Evolutionary conservation across 2,888 invertebrate species (phyloP), one percentile per base, ranked within the genome.

Genomic region (Achlya flavicornis): DNA sequence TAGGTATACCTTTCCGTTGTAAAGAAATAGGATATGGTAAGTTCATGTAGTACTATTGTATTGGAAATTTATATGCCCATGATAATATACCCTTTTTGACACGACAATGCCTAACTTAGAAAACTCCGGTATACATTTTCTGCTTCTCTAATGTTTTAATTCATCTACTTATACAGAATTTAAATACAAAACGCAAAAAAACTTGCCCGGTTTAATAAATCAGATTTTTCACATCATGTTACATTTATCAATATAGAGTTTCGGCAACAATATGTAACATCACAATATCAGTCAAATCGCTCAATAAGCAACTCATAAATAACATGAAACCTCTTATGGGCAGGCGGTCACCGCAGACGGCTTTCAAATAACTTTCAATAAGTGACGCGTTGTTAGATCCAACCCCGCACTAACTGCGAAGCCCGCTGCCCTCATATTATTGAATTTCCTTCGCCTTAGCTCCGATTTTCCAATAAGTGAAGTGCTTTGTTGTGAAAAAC

Each of bases 331-430:
- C 78, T 74, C 76, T 78, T 78, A 75, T 65, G 73, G 77, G 73
- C 78, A 77, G 74, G 74, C 76, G 77, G 79, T 75, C 73, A 77
- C 78, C 77, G 79, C 80, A 80, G 80, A 81, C 80, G 78, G 80
- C 76, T 86, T 83, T 82, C 77, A 83, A 86, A 84, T 85, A 83
- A 85, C 82, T 84, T 83, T 78, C 82, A 83, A 84, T 84, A 85
- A 84, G 72, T 74, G 77, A 73, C 75, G 74, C 77, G 78, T 74
- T 71, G 75, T 77, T 74, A 75, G 71, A 74, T 63, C 70, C 71
- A 67, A 71, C 65, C 71, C 72, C 59, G 19, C 62, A 59, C 65
- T 63, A 70, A 61, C 74, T 71, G 72, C 66, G 75, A 72, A 73
- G 75, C 67, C 69, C 64, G 67, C 70, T 75, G 71, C 76, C 75